Evolutionary conservation across 2,888 invertebrate species (phyloP), one percentile per base, ranked within the genome.

Genomic region (Pinctada fucata): DNA sequence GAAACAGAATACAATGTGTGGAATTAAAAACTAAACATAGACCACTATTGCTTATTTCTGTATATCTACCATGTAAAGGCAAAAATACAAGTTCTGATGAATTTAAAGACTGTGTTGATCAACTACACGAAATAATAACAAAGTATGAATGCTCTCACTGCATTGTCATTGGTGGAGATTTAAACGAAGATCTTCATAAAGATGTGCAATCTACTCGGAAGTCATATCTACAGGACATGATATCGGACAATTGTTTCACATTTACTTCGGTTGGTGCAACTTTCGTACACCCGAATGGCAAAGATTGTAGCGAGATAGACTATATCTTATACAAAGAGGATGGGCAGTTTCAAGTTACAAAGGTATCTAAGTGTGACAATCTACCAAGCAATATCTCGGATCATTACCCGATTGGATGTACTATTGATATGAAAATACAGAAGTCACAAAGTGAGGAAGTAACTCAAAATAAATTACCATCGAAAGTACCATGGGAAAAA

Each of bases 1-100:
- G 5, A 2, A 50, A 71, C 13, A 50, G 71, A 13, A 71, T 71
- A 71, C 71, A 71, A 72, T 6, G 8, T 8, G 10, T 58, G 6
- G 58, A 58, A 58, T 8, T 58, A 10, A 8, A 58, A 8, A 58
- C 58, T 6, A 58, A 10, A 58, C 8, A 10, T 6, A 58, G 10
- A 58, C 10, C 58, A 8, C 6, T 10, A 58, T 6, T 58, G 6
- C 8, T 58, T 8, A 10, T 58, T 58, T 6, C 58, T 8, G 58
- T 58, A 6, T 58, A 58, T 10, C 6, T 58, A 10, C 58, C 58
- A 58, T 58, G 58, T 10, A 58, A 10, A 10, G 10, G 10, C 58
- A 8, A 6, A 58, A 8, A 6, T 58, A 10, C 6, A 8, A 10
- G 10, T 58, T 58, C 58, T 58, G 58, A 58, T 8, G 58, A 58